These are phyloP conservation scores for Rhyacophila brunnea DNA, from an alignment of 1,140 invertebrate genomes.

Conservation along the genomic window DNA sequence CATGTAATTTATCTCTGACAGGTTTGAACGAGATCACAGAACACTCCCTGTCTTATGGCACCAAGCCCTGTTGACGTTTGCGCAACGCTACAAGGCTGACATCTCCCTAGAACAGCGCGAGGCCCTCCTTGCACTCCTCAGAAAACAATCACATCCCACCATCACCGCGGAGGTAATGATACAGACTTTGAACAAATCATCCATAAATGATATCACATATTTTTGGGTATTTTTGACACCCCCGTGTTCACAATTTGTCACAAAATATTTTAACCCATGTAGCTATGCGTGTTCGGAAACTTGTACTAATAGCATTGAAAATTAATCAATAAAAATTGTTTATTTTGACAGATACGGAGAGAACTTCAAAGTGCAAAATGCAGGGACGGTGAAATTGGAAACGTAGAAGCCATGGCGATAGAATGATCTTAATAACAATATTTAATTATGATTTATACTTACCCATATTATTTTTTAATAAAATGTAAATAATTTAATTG, in stretches of 20 bases:
- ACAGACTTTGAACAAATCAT: too few relatives aligned
- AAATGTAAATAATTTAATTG: too few relatives aligned
- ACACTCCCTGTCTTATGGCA: conserved; percentile 96
- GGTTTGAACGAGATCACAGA: conserved; percentile 80
- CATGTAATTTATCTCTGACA: too few relatives aligned
- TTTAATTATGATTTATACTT: too few relatives aligned
- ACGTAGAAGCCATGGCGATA: conserved; percentile 39
- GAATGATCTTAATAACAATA: conserved; percentile 19
- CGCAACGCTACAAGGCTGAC: conserved; percentile 93
- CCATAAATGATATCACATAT: neutral
- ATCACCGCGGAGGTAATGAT: conserved; percentile 79
- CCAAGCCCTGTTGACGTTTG: conserved; percentile 91
- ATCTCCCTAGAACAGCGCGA: conserved; percentile 91
- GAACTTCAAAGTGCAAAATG: conserved; percentile 82
- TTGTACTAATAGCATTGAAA: too few relatives aligned
- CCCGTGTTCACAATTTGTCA: neutral
- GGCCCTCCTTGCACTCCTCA: conserved; percentile 74
- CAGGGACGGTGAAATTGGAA: conserved; percentile 68
- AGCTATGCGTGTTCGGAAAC: neutral
- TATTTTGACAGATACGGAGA: conserved; percentile 54
- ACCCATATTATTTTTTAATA: too few relatives aligned
- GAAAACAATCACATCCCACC: conserved; percentile 74
- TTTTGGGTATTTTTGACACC: neutral
- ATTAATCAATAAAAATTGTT: too few relatives aligned
- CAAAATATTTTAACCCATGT: neutral